phyloP scores from a whole-genome alignment of 2,113 vertebrate species.

The Melanerpes formicivorus region DNA sequence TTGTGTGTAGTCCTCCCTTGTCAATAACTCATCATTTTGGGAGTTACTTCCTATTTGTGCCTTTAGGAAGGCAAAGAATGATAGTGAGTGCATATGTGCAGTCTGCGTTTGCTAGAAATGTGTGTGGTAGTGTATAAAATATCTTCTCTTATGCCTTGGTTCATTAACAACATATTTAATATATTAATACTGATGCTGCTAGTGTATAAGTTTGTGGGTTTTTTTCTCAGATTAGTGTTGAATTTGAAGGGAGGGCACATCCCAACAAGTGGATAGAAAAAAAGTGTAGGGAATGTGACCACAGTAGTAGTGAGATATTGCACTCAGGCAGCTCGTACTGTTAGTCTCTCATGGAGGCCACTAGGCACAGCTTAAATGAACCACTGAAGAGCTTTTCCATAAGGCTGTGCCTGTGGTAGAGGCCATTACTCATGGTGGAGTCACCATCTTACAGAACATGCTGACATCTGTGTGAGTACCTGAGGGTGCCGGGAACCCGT shows the following conservation, averaged over 20 bases:
- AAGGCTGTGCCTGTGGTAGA: slow-evolving; percentile 35
- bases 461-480: slow-evolving; percentile 60
- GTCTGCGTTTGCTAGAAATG: not conserved
- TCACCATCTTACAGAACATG: not conserved
- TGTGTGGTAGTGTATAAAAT: not conserved
- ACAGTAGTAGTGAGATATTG: not conserved
- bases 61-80: not conserved
- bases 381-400: slow-evolving; percentile 32
- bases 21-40: not conserved
- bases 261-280: not conserved
- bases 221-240: not conserved
- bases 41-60: not conserved
- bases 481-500: slow-evolving; percentile 34
- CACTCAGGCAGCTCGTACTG: not conserved
- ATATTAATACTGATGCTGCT: not conserved
- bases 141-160: not conserved
- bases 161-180: not conserved
- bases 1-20: not conserved
- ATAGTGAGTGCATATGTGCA: not conserved
- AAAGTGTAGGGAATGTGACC: not conserved
- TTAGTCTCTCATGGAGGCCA: not conserved
- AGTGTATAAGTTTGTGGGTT: too few species aligned
- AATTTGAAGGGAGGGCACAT: not conserved
- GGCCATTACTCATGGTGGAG: slow-evolving; percentile 43
- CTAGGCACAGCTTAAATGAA: slow-evolving; percentile 27